Evolutionary conservation across 2,797 vertebrate genomes (phyloP).

Genomic region (Leucoraja ocellata): DNA sequence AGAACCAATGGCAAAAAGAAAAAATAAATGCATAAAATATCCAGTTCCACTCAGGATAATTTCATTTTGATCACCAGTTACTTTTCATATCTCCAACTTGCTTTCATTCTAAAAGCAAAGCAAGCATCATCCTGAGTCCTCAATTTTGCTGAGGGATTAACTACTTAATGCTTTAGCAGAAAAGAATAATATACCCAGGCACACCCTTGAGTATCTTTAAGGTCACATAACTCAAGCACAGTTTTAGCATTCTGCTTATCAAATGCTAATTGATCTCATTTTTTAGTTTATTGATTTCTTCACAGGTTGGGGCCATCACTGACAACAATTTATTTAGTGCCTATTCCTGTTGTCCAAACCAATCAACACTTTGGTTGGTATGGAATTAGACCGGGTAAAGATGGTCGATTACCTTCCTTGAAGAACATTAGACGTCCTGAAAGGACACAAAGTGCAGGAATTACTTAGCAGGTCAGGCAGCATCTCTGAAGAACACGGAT

Average conservation of each 20-base stretch:
- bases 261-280: neutral
- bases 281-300: neutral
- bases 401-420: too few relatives aligned
- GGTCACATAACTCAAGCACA: neutral
- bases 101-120: neutral
- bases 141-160: neutral
- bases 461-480: too few relatives aligned
- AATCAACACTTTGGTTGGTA: too few relatives aligned
- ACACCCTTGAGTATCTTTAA: neutral
- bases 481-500: too few relatives aligned
- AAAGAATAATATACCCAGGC: neutral
- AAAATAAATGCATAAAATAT: conserved; percentile 15
- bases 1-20: neutral
- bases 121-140: neutral
- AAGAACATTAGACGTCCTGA: too few relatives aligned
- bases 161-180: neutral
- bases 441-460: too few relatives aligned
- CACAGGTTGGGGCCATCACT: too few relatives aligned
- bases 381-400: too few relatives aligned
- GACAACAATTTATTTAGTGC: too few relatives aligned
- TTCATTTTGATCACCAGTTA: neutral
- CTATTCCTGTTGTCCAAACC: too few relatives aligned
- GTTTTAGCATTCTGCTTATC: neutral
- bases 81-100: neutral
- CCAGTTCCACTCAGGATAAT: neutral